Base-by-base conservation (phyloP, 2,888 invertebrate genomes). In the Acanthoscelides obtectus region DNA sequence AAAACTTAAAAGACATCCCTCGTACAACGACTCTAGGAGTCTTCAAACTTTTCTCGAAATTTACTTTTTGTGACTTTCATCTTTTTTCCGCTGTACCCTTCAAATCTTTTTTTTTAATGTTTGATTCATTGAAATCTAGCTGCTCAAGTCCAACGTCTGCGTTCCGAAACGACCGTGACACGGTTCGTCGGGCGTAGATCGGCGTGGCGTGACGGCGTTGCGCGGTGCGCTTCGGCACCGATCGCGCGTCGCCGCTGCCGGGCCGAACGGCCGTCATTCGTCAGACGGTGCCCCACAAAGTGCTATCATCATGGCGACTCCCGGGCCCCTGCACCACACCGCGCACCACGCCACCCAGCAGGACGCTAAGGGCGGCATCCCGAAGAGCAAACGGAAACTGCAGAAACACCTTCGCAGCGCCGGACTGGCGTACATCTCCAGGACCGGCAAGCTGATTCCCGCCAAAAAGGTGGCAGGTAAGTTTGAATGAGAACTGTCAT, bases 391-490 rank as follows among this genome's bases (percentile, higher is more conserved):
- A 80, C 81, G 86, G 80, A 86, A 86, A 83, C 79, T 86, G 72
- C 86, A 86, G 79, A 86, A 86, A 80, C 86, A 86, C 79, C 81
- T 87, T 72, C 83, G 86, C 71, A 86, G 85, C 78, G 84, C 86
- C 74, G 87, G 87, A 68, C 79, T 86, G 79, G 86, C 86, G 76
- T 87, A 87, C 83, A 84, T 87, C 77, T 87, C 87, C 72, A 80
- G 86, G 74, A 86, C 86, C 68, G 87, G 87, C 73, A 86, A 86
- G 81, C 80, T 86, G 73, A 85, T 87, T 77, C 86, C 87, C 69
- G 87, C 87, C 25, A 87, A 87, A 81, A 84, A 82, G 81, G 86
- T 87, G 72, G 85, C 86, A 85, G 86, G 86, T 86, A 81, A 78
- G 85, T 82, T 22, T 20, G 22, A 75, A 72, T 76, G 71, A 68